Conservation (phyloP, 2,888 invertebrate species). For the Uropetala carovei region DNA sequence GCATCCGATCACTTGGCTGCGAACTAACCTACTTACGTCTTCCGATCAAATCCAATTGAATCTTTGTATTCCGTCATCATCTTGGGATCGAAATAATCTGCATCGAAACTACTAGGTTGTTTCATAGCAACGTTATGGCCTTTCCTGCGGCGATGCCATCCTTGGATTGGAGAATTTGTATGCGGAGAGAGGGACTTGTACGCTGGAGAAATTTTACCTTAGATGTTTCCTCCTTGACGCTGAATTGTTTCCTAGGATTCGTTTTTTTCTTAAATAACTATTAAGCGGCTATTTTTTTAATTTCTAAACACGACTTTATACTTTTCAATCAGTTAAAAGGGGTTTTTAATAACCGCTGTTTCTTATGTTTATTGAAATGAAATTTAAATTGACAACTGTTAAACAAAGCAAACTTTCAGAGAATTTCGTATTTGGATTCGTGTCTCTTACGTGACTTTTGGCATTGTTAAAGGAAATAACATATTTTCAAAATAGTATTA, state of each 20-base stretch:
- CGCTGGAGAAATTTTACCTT: not conserved
- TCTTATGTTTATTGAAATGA: not conserved
- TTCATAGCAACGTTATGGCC: not conserved
- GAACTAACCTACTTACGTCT: not conserved
- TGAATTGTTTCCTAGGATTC: not conserved
- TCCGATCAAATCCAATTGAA: not conserved
- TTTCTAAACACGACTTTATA: not conserved
- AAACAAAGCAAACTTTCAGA: not conserved
- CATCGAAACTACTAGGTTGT: not conserved
- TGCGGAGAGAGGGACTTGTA: not conserved
- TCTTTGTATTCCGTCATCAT: not conserved
- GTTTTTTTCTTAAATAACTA: not conserved
- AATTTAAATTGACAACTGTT: not conserved
- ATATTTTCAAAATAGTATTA: too few species aligned
- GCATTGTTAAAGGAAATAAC: too few species aligned
- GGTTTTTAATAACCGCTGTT: not conserved
- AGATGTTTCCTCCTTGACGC: not conserved
- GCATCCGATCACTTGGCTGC: too few species aligned
- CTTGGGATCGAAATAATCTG: too few species aligned
- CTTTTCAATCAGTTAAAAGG: not conserved
- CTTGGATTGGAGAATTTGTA: not conserved
- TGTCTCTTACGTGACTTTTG: too few species aligned
- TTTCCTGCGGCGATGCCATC: not conserved
- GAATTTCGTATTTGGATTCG: too few species aligned
- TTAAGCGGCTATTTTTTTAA: not conserved